Evolutionary conservation across 2,888 invertebrate species (phyloP), one percentile per base, ranked within the genome.

Genomic region (Parnassius glacialis): DNA sequence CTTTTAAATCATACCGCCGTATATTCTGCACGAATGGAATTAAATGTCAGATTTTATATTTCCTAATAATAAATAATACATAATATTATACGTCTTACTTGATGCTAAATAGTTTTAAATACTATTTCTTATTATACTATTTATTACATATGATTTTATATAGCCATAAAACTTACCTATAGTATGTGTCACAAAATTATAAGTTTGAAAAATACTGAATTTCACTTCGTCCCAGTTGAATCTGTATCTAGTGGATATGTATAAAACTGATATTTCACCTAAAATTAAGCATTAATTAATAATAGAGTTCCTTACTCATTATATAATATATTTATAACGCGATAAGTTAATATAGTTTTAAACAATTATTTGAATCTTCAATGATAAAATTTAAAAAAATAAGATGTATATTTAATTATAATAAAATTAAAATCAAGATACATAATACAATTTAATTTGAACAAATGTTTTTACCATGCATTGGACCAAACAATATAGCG

Each of bases 401-500:
- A 34, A 7, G 34, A 34, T 7, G 25, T 7, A 34, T 34, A 34
- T 7, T 34, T 34, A 34, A 34, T 34, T 34, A 34, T 34, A 34
- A 7, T 34, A 7, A 34, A 34, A 34, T 34, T 34, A 34, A 34
- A 25, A 34, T 7, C 34, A 34, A 34, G 34, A 34, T 34, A 34
- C 0, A 34, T 34, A 7, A 34, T 34, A 34, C 0, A 0, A 34
- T 7, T 34, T 34, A 34, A 16, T 53, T 34, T 10, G 41, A 25
- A 45, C 12, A 10, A 53, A 43, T 11, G 47, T 34, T 51, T 85
- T 84, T 68, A 93, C 93, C 93, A 70, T 85, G 89, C 77, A 92
- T 80, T 2, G 93, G 93, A 54, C 93, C 93, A 67, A 92, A 90
- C 1, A 93, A 76, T 20, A 93, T 74, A 65, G 87, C 83, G 0